Percentiles rank a stretch among this genome's conserved stretches.
phyloP scores from a whole-genome alignment of 2,888 invertebrate species.

The Drosophila parthenogenetica region DNA sequence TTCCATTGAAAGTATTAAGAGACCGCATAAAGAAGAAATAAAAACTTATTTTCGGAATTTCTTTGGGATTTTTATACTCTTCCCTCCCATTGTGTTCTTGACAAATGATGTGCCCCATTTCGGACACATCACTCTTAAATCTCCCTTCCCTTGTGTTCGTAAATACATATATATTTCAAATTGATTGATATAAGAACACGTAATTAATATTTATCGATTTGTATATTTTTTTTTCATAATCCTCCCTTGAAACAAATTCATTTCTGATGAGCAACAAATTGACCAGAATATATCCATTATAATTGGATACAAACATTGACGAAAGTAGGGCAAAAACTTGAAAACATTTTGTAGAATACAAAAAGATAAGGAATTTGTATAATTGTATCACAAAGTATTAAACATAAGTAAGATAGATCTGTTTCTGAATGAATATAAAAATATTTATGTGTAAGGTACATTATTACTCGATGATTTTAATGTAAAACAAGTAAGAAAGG shows the following conservation, averaged over 20 bases:
- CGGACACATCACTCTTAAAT: slow-evolving; percentile 31
- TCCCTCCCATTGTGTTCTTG: slow-evolving; percentile 39
- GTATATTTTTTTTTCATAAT: slow-evolving; percentile 7
- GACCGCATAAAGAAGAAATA: slow-evolving; percentile 22
- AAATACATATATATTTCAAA: slow-evolving; percentile 41
- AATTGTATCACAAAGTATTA: too few species aligned
- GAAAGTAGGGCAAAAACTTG: not conserved
- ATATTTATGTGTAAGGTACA: not conserved
- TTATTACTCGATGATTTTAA: not conserved
- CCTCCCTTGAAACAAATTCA: slow-evolving; percentile 30
- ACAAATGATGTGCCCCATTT: slow-evolving; percentile 67
- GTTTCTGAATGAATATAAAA: not conserved
- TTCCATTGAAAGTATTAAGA: slow-evolving; percentile 22
- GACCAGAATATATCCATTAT: slow-evolving; percentile 11
- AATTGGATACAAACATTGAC: not conserved
- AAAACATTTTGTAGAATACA: not conserved
- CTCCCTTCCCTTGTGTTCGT: not conserved
- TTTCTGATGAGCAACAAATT: slow-evolving; percentile 23
- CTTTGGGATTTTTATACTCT: slow-evolving; percentile 10
- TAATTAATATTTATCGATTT: slow-evolving; percentile 60
- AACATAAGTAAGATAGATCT: too few species aligned
- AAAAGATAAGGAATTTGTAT: not conserved
- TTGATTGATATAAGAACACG: slow-evolving; percentile 62
- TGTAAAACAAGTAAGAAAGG: too few species aligned
- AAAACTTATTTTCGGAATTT: slow-evolving; percentile 9